Evolutionary conservation across 2,113 vertebrate genomes (phyloP).

Genomic region (Dendrocopos noguchii): DNA sequence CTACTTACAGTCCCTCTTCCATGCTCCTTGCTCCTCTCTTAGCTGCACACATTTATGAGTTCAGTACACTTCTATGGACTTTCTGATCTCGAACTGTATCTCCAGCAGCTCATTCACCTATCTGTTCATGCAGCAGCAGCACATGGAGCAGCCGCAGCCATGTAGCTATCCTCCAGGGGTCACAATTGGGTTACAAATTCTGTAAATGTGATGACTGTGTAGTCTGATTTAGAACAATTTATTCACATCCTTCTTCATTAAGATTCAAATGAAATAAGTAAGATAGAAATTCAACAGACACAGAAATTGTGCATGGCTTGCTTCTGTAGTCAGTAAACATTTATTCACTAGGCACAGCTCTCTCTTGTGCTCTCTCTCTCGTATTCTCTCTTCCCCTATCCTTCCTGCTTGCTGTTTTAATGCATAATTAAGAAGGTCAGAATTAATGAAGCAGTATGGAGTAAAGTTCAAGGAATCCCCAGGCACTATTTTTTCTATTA

Average conservation of each 20-base stretch:
- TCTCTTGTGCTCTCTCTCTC: neutral
- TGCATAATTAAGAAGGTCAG: slow-evolving; percentile 94
- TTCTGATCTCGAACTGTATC: neutral
- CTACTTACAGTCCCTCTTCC: neutral
- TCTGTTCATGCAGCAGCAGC: neutral
- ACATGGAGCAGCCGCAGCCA: neutral
- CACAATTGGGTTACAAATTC: slow-evolving; percentile 80
- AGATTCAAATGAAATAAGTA: slow-evolving; percentile 79
- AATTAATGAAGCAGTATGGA: slow-evolving; percentile 87
- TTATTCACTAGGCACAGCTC: slow-evolving; percentile 71
- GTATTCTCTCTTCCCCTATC: slow-evolving; percentile 31
- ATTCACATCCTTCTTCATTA: slow-evolving; percentile 78
- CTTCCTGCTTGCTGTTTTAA: slow-evolving; percentile 81
- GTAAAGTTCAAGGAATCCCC: slow-evolving; percentile 90
- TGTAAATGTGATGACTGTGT: slow-evolving; percentile 47
- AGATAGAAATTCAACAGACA: slow-evolving; percentile 77
- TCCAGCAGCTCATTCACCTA: neutral
- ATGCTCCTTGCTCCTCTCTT: neutral
- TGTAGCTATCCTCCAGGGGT: slow-evolving; percentile 79
- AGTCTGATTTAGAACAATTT: slow-evolving; percentile 68
- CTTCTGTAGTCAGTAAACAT: slow-evolving; percentile 79
- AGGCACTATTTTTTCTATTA: slow-evolving; percentile 85
- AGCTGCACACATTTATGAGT: neutral
- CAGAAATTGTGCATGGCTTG: slow-evolving; percentile 73
- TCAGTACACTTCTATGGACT: neutral